A percentile compares a stretch with the other conserved stretches of the same genome.
Evolutionary conservation across 2,888 invertebrate species (phyloP).

Genomic region (Aleiodes leptofemur): DNA sequence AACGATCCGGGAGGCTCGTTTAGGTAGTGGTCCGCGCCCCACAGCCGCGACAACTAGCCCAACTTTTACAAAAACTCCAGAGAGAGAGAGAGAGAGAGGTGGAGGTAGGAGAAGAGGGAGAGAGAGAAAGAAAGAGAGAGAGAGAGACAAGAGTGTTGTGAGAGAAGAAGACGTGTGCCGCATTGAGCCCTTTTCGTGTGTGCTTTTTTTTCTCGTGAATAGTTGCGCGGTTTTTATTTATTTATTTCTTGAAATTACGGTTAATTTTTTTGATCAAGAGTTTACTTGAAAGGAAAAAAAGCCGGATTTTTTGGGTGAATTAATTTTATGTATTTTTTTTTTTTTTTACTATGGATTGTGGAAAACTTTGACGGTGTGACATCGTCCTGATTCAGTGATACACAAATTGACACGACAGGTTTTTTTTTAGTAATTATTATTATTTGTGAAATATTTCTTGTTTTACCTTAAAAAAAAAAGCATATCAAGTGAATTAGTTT

Average conservation of each 20-base stretch:
- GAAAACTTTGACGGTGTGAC: neutral
- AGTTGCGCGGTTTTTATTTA: too few relatives aligned
- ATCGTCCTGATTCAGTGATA: neutral
- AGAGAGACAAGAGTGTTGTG: constrained; percentile 4
- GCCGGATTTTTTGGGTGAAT: neutral
- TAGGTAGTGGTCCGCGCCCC: constrained; percentile 74
- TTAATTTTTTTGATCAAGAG: too few relatives aligned
- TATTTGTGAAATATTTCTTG: neutral
- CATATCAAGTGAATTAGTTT: constrained; percentile 15
- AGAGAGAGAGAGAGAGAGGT: too few relatives aligned
- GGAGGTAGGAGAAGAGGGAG: too few relatives aligned
- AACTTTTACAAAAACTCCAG: neutral
- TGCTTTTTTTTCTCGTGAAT: too few relatives aligned
- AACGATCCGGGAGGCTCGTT: constrained; percentile 74
- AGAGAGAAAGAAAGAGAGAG: constrained; percentile 4
- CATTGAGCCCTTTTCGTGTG: neutral
- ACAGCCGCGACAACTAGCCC: constrained; percentile 66
- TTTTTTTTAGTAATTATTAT: neutral
- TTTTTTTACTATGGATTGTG: neutral
- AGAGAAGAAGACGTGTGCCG: constrained; percentile 13
- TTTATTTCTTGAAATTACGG: too few relatives aligned
- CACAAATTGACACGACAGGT: neutral
- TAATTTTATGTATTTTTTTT: neutral
- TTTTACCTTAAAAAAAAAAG: neutral
- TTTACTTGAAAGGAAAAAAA: too few relatives aligned